Percentiles rank a stretch among this genome's conserved stretches.
phyloP scores from a whole-genome alignment of 92 coral and sea anemone species.

The Isaurus tuberculatus region DNA sequence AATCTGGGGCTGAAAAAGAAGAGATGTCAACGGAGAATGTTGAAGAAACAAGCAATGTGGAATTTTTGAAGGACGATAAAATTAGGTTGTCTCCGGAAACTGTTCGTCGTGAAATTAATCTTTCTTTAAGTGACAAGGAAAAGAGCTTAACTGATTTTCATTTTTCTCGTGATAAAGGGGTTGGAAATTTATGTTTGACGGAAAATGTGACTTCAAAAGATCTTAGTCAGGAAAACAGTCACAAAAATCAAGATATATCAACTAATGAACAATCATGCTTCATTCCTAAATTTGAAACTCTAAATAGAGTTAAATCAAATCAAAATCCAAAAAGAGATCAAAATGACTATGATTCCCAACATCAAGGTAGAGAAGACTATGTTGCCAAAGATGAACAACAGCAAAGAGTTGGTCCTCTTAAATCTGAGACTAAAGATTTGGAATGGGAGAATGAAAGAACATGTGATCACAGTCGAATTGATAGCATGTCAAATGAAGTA shows the following conservation, averaged over 20 bases:
- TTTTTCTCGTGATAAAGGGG: not conserved
- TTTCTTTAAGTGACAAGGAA: not conserved
- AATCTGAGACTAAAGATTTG: constrained; percentile 10
- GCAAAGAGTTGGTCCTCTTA: not conserved
- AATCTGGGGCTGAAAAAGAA: not conserved
- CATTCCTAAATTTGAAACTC: not conserved
- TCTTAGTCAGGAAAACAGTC: not conserved
- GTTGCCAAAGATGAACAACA: constrained; percentile 7
- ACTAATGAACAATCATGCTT: not conserved
- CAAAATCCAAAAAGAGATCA: not conserved
- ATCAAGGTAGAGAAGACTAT: constrained; percentile 17
- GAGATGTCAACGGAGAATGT: not conserved
- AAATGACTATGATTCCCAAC: not conserved
- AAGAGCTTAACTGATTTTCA: not conserved
- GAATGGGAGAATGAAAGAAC: constrained; percentile 14
- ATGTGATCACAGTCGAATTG: not conserved
- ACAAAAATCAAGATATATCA: not conserved
- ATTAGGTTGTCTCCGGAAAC: not conserved
- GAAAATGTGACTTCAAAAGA: not conserved
- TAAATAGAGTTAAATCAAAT: not conserved
- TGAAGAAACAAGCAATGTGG: not conserved
- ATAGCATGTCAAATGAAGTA: not conserved
- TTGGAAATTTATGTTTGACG: not conserved
- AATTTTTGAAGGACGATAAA: not conserved
- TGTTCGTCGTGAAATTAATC: not conserved